These are phyloP conservation scores for Carcinoscorpius rotundicauda DNA, from an alignment of 1,140 invertebrate species.

Conservation along the genomic window DNA sequence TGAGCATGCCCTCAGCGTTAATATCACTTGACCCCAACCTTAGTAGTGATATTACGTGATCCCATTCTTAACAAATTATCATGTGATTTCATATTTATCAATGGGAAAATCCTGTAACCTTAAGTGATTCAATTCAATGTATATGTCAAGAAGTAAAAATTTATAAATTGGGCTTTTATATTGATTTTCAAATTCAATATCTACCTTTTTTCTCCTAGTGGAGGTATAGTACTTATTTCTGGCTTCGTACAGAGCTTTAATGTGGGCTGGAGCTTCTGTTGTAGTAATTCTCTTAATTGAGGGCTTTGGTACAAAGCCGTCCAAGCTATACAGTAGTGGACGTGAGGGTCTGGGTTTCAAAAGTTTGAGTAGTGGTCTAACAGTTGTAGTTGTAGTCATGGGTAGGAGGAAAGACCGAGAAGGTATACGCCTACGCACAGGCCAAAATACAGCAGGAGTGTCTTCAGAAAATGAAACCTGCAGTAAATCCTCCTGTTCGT, in stretches of 20 bases:
- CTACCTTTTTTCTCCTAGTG: too few relatives aligned
- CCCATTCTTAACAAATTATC: too few relatives aligned
- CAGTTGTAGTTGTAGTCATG: constrained; percentile 12
- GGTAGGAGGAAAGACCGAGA: constrained; percentile 10
- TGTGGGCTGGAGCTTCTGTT: constrained; percentile 15
- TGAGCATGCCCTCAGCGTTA: too few relatives aligned
- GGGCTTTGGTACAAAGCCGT: constrained; percentile 27
- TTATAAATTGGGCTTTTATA: too few relatives aligned
- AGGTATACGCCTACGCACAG: constrained; percentile 1
- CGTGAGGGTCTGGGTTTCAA: constrained; percentile 22
- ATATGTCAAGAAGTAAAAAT: too few relatives aligned
- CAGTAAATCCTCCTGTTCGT: not conserved
- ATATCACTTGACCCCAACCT: too few relatives aligned
- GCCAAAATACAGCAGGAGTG: constrained; percentile 14
- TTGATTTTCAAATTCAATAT: too few relatives aligned
- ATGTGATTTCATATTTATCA: too few relatives aligned
- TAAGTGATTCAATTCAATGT: too few relatives aligned
- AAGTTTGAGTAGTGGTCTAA: constrained; percentile 14
- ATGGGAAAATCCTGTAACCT: too few relatives aligned
- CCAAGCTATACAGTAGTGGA: constrained; percentile 25
- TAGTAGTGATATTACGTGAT: too few relatives aligned
- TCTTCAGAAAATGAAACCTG: constrained; percentile 3
- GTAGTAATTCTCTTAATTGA: constrained; percentile 21
- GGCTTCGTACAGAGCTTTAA: not conserved
- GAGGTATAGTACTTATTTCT: not conserved